Evolutionary conservation across 2,797 vertebrate genomes (phyloP).

Genomic region (Rhinatrema bivittatum): DNA sequence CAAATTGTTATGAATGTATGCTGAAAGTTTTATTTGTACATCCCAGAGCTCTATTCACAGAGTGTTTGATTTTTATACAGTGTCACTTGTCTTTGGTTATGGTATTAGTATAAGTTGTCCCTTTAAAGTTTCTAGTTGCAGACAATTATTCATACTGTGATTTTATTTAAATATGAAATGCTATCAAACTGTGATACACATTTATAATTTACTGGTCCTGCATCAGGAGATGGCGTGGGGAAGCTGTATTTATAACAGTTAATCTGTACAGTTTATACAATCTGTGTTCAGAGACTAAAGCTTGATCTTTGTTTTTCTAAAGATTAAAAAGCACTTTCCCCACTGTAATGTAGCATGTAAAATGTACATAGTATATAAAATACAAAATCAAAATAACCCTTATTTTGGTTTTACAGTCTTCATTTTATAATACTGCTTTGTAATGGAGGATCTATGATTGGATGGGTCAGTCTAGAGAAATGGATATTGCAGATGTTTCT

Average conservation of each 20-base stretch:
- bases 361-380: slow-evolving; percentile 92
- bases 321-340: slow-evolving; percentile 72
- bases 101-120: slow-evolving; percentile 52
- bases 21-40: slow-evolving; percentile 48
- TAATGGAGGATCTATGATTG: too few relatives aligned
- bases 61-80: slow-evolving; percentile 52
- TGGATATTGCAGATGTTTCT: too few relatives aligned
- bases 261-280: slow-evolving; percentile 71
- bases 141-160: slow-evolving; percentile 87
- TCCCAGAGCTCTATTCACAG: slow-evolving; percentile 55
- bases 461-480: too few relatives aligned
- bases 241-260: slow-evolving; percentile 70
- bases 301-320: slow-evolving; percentile 70
- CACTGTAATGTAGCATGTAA: slow-evolving; percentile 91
- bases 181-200: slow-evolving; percentile 82
- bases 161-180: slow-evolving; percentile 83
- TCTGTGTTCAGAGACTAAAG: slow-evolving; percentile 72
- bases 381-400: slow-evolving; percentile 50
- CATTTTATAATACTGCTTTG: too few relatives aligned
- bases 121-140: slow-evolving; percentile 73
- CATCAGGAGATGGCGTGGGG: slow-evolving; percentile 88
- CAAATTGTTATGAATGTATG: slow-evolving; percentile 50
- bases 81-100: slow-evolving; percentile 49
- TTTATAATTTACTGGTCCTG: slow-evolving; percentile 94
- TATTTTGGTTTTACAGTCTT: too few relatives aligned